phyloP scores from a whole-genome alignment of 2,888 invertebrate species.

The Branchellion lobata region DNA sequence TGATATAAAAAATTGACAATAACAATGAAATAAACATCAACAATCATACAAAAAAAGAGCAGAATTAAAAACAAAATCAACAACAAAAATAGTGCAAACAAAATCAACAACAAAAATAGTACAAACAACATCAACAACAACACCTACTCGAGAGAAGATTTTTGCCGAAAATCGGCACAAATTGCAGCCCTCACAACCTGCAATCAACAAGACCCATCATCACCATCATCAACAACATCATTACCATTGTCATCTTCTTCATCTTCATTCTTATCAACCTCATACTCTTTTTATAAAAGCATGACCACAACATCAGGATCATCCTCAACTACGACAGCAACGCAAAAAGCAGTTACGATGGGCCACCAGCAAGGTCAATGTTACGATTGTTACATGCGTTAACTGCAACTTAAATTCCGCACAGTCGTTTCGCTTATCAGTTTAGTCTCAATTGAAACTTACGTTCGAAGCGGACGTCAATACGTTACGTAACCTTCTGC shows the following conservation, averaged over 20 bases:
- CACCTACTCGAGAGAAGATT: background rate
- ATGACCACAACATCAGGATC: background rate
- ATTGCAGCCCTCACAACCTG: background rate
- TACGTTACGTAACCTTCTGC: no score
- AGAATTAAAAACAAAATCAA: background rate
- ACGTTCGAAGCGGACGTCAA: no score
- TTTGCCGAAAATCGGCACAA: background rate
- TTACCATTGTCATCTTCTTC: background rate
- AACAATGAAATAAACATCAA: background rate
- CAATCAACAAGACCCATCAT: background rate
- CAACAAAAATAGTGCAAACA: background rate
- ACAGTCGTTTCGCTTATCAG: no score
- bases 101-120: constrained; percentile 9
- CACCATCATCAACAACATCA: background rate
- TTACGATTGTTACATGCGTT: no score
- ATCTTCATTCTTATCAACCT: no score
- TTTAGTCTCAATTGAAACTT: no score
- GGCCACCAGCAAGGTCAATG: no score
- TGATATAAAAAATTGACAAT: no score
- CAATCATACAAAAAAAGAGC: background rate
- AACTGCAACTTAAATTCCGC: no score
- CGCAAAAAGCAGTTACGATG: no score
- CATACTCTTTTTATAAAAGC: no score
- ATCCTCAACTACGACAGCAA: no score
- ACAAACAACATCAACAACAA: background rate